phyloP scores from a whole-genome alignment of 2,888 invertebrate genomes.

The Drepana falcataria region DNA sequence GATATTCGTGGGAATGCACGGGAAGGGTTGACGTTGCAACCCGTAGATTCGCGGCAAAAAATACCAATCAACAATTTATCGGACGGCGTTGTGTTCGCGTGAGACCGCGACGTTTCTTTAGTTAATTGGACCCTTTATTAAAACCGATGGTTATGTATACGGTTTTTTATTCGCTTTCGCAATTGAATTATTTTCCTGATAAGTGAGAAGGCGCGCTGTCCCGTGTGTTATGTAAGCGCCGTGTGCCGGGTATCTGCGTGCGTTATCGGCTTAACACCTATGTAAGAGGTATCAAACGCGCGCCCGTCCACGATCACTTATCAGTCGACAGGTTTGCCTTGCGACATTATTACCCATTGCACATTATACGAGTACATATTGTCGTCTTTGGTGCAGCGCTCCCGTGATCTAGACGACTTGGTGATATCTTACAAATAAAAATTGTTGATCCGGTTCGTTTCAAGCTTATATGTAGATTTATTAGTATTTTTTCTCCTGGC shows the following conservation, averaged over 20 bases:
- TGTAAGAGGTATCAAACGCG: conserved; percentile 15
- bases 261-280: conserved; percentile 1
- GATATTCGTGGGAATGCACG: conserved; percentile 48
- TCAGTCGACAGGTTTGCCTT: conserved; percentile 48
- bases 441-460: no score
- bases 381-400: conserved; percentile 25
- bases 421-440: no score
- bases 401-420: neutral
- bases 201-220: neutral
- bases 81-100: conserved; percentile 24
- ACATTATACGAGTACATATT: conserved; percentile 30
- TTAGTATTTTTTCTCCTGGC: no score
- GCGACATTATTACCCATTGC: conserved; percentile 36
- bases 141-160: conserved; percentile 2
- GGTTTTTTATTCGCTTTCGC: neutral
- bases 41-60: conserved; percentile 29
- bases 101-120: conserved; percentile 28
- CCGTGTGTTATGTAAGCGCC: neutral
- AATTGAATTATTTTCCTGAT: conserved; percentile 1
- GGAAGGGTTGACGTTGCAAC: conserved; percentile 30
- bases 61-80: conserved; percentile 18
- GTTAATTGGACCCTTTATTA: conserved; percentile 32
- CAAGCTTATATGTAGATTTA: no score
- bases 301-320: conserved; percentile 47
- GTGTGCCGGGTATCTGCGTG: neutral